Conservation (phyloP, 2,888 invertebrate genomes). For the Oxyteleia sp. region DNA sequence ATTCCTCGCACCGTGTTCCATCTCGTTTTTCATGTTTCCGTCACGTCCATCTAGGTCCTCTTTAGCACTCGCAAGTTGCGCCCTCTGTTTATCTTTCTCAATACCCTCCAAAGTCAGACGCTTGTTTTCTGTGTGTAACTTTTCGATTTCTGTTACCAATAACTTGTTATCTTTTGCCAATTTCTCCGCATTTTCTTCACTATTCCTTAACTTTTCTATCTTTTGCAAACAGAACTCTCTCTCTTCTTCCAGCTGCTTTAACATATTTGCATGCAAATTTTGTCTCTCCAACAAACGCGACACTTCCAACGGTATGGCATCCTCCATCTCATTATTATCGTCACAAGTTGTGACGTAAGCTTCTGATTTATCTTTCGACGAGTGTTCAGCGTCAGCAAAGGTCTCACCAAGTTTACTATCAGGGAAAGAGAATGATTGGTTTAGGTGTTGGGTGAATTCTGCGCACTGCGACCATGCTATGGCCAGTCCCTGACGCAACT, state of each 20-base stretch:
- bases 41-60: slow-evolving; percentile 89
- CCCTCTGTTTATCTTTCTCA: slow-evolving; percentile 89
- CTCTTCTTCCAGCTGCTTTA: slow-evolving; percentile 78
- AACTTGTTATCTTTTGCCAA: slow-evolving; percentile 76
- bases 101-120: slow-evolving; percentile 75
- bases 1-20: too few relatives aligned
- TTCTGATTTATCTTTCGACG: slow-evolving; percentile 47
- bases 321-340: slow-evolving; percentile 16
- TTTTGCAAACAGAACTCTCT: slow-evolving; percentile 61
- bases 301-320: slow-evolving; percentile 63
- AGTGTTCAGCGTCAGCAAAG: slow-evolving; percentile 21
- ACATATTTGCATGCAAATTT: slow-evolving; percentile 77
- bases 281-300: slow-evolving; percentile 74
- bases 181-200: slow-evolving; percentile 64
- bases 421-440: slow-evolving; percentile 69
- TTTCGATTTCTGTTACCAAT: slow-evolving; percentile 74
- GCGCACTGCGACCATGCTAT: slow-evolving; percentile 85
- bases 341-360: slow-evolving; percentile 54
- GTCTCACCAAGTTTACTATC: slow-evolving; percentile 78
- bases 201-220: slow-evolving; percentile 47
- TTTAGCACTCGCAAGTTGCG: slow-evolving; percentile 89
- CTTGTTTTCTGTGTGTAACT: slow-evolving; percentile 79
- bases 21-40: too few relatives aligned
- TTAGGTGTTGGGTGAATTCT: slow-evolving; percentile 76
- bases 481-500: slow-evolving; percentile 82